These are phyloP conservation scores for Helicoverpa armigera DNA, from an alignment of 1,140 invertebrate genomes.

Conservation along the genomic window DNA sequence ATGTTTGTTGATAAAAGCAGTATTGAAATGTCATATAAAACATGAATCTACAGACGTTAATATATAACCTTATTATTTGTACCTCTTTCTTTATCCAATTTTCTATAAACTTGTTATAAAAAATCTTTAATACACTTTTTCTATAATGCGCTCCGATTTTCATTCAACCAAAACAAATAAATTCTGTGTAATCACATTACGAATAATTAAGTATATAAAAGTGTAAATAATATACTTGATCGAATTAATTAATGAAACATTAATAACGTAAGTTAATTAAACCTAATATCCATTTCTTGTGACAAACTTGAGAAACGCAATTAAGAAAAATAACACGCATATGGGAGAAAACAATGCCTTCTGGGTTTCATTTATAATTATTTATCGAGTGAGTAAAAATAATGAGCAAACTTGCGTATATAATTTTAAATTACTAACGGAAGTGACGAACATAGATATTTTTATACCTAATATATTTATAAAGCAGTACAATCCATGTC, in stretches of 20 bases:
- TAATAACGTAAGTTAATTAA: slow-evolving; percentile 31
- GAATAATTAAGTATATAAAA: slow-evolving; percentile 37
- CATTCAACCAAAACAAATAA: neutral
- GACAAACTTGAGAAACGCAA: slow-evolving; percentile 3
- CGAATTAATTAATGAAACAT: slow-evolving; percentile 34
- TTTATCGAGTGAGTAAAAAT: neutral
- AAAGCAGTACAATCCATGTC: neutral
- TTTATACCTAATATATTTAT: neutral
- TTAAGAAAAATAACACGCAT: slow-evolving; percentile 9
- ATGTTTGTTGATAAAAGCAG: neutral
- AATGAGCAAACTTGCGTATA: too few relatives aligned
- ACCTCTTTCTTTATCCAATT: too few relatives aligned
- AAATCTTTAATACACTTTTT: too few relatives aligned
- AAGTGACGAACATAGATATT: neutral
- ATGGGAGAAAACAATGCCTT: neutral
- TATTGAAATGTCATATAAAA: neutral
- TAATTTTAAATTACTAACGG: too few relatives aligned
- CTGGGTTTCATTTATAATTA: neutral
- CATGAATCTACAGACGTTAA: neutral
- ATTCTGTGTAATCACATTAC: slow-evolving; percentile 28
- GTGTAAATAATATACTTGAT: slow-evolving; percentile 42
- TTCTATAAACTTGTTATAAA: too few relatives aligned
- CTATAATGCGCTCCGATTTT: neutral
- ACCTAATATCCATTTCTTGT: slow-evolving; percentile 21
- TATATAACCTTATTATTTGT: neutral